Evolutionary conservation across 2,113 vertebrate species (phyloP), one percentile per base, ranked within the genome.

Genomic region (Thalassarche chlororhynchos): DNA sequence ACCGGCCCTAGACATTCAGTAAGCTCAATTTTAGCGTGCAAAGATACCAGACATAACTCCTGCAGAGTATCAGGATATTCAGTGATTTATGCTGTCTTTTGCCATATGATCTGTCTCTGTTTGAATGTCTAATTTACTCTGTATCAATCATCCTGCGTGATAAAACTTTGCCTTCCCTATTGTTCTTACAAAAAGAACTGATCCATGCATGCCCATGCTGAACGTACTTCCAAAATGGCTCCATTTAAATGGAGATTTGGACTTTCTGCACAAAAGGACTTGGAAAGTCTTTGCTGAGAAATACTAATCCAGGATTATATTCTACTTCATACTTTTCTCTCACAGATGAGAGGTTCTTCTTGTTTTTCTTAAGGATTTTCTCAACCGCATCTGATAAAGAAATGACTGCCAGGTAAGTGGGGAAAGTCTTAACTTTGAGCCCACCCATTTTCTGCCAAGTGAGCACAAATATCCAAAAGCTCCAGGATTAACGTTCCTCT

Each of bases 291-390:
- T 96, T 86, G 28, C 58, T 74, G 58, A 62, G 24, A 93, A 94
- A 76, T 72, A 77, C 24, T 84, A 40, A 89, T 14, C 57, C 14
- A n/a, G 49, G n/a, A 72, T 93, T 89, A 68, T 78, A 29, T 84
- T 58, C 36, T 72, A 25, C 34, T 76, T 80, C 26, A 29, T 69
- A 32, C 10, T 89, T 91, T 78, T 75, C 29, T 76, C 54, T 74
- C 79, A 49, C 7, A 74, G 17, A 77, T 85, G 61, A 84, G 71
- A 58, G 26, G 7, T 44, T 62, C 93, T 79, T 20, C 34, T 64
- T 85, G 36, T 44, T 95, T 74, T 95, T 76, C 68, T 64, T 76
- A 77, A 74, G 29, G 62, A 21, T 93, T 95, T 92, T 95, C 87
- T 92, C 42, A 54, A 38, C 17, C 4, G 9, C 7, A 42, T 84